These are phyloP conservation scores for Fregata magnificens DNA, from an alignment of 2,113 vertebrate species.

Conservation along the genomic window DNA sequence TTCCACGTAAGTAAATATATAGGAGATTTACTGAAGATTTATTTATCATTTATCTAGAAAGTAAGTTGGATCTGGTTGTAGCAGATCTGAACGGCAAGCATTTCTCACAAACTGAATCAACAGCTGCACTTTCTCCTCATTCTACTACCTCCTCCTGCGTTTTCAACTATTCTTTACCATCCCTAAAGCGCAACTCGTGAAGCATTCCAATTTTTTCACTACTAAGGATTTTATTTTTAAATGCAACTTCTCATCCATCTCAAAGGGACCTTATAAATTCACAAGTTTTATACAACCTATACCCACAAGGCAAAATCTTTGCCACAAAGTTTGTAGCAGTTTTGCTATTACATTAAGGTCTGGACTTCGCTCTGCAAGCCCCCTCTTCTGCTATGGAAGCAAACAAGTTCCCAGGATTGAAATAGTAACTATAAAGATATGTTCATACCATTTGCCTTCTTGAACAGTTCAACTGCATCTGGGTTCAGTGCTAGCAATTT, in stretches of 20 bases:
- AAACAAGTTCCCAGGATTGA: neutral
- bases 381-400: neutral
- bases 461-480: conserved; percentile 95
- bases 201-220: neutral
- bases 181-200: neutral
- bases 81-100: neutral
- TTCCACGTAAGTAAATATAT: neutral
- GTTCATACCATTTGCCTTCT: conserved; percentile 92
- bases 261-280: neutral
- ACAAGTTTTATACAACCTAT: neutral
- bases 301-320: neutral
- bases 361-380: neutral
- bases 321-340: neutral
- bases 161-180: neutral
- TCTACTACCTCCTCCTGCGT: neutral
- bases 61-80: neutral
- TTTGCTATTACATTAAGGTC: neutral
- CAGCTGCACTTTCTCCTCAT: neutral
- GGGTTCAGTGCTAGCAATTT: conserved; percentile 95
- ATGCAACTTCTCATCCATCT: neutral
- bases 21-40: neutral
- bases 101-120: neutral
- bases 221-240: neutral
- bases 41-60: neutral
- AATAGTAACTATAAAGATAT: neutral